phyloP scores from a whole-genome alignment of 2,797 vertebrate genomes.

The Chromis chromis region DNA sequence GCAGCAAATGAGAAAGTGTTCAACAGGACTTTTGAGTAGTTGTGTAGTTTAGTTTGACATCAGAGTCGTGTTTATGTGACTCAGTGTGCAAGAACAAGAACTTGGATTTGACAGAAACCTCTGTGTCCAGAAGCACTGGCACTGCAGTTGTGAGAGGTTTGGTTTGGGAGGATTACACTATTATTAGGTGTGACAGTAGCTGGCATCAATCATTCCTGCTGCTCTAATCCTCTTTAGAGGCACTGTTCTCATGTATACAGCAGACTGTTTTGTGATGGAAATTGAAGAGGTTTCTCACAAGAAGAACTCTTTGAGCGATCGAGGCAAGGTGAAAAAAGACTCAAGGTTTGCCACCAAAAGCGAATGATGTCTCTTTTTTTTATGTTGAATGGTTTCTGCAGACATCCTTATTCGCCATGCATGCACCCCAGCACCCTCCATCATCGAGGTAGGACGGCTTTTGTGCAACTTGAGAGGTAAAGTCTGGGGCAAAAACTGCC shows the following conservation, averaged over 20 bases:
- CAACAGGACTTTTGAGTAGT: neutral
- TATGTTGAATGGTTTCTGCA: neutral
- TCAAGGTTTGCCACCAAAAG: neutral
- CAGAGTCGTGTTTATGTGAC: neutral
- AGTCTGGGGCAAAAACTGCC: neutral
- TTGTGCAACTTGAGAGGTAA: neutral
- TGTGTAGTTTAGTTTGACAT: neutral
- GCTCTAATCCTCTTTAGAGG: conserved; percentile 19
- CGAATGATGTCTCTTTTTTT: neutral
- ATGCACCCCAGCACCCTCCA: neutral
- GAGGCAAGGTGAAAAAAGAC: neutral
- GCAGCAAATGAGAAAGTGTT: neutral
- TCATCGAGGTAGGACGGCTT: neutral
- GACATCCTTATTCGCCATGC: neutral
- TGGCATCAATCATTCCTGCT: conserved; percentile 16
- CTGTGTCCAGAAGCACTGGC: neutral
- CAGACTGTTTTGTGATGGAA: conserved; percentile 10
- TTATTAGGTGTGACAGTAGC: conserved; percentile 14
- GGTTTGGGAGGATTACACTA: conserved; percentile 14
- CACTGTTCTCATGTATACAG: neutral
- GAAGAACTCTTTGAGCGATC: neutral
- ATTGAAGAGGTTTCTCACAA: neutral
- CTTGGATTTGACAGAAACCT: neutral
- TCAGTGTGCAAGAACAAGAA: neutral
- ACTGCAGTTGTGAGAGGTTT: neutral